phyloP scores from a whole-genome alignment of 1,140 invertebrate species.

The Galendromus occidentalis region DNA sequence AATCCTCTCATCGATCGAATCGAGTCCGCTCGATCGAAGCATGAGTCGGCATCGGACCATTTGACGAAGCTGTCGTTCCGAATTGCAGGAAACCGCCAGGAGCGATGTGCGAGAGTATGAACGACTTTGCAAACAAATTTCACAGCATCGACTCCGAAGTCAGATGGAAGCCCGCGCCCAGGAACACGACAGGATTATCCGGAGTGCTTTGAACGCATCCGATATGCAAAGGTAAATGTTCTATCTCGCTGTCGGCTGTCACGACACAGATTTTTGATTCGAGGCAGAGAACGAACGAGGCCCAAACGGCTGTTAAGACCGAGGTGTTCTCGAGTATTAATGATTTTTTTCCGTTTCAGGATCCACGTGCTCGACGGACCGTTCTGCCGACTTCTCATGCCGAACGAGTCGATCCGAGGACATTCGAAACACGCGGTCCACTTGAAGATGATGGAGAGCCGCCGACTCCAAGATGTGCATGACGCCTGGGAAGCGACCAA shows the following conservation, averaged over 20 bases:
- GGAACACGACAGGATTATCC: background rate
- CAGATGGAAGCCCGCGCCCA: conserved; percentile 5
- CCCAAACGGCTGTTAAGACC: too few species aligned
- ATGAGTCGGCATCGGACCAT: too few species aligned
- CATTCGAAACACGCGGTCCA: background rate
- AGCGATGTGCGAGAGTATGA: background rate
- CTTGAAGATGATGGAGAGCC: conserved; percentile 3
- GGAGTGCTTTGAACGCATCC: background rate
- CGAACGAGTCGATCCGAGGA: background rate
- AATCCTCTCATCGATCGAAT: too few species aligned
- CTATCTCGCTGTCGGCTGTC: too few species aligned
- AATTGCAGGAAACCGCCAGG: background rate
- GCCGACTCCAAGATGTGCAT: background rate
- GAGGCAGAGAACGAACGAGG: too few species aligned
- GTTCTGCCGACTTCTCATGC: background rate
- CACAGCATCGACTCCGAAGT: background rate
- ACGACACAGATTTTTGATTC: too few species aligned
- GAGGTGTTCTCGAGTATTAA: too few species aligned
- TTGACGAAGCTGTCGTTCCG: too few species aligned
- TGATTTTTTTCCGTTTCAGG: too few species aligned
- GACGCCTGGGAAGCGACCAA: background rate
- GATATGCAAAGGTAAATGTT: background rate
- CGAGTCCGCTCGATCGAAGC: too few species aligned
- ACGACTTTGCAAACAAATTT: background rate
- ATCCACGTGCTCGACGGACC: background rate